phyloP scores from a whole-genome alignment of 2,113 vertebrate genomes.

The Axis porcinus region DNA sequence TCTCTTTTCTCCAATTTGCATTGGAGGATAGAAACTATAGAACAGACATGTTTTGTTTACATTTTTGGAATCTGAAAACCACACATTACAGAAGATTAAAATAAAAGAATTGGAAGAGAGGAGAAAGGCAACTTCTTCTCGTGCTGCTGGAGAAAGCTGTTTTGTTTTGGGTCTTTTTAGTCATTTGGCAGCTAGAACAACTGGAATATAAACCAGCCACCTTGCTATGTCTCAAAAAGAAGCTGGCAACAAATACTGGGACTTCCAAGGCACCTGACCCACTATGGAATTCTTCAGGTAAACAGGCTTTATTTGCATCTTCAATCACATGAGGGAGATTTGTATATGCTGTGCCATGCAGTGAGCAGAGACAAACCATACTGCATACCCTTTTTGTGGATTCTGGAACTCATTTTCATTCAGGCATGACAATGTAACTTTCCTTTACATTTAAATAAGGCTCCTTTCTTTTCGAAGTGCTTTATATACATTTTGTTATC shows the following conservation, averaged over 20 bases:
- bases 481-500: background rate
- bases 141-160: background rate
- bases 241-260: background rate
- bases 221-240: constrained; percentile 38
- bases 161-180: background rate
- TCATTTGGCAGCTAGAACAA: background rate
- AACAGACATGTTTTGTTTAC: constrained; percentile 35
- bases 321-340: background rate
- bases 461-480: background rate
- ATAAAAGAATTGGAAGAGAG: background rate
- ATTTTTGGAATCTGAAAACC: constrained; percentile 37
- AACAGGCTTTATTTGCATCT: background rate
- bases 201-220: background rate
- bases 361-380: background rate
- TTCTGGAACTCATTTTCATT: background rate
- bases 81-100: constrained; percentile 23
- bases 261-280: background rate
- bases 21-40: constrained; percentile 28
- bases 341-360: background rate
- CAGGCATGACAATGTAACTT: background rate
- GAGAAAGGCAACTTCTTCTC: background rate
- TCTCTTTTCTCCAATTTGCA: constrained; percentile 30
- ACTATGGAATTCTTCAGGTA: background rate
- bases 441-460: background rate
- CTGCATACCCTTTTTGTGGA: background rate